These are phyloP conservation scores for Leistus spinibarbis DNA, from an alignment of 2,888 invertebrate species.

Conservation along the genomic window DNA sequence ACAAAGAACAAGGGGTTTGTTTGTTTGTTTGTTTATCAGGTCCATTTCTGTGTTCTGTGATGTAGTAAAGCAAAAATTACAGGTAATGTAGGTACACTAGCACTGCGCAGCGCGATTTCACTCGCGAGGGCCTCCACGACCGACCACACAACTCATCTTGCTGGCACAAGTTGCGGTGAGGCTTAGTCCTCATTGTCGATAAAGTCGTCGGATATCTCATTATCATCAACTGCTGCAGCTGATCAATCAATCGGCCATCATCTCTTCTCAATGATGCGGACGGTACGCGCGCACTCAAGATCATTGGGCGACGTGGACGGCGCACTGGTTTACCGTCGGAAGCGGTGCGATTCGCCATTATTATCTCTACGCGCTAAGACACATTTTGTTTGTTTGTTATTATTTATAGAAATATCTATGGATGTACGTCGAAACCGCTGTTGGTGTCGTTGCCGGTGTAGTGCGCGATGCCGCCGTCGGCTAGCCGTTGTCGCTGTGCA, in stretches of 20 bases:
- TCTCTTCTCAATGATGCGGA: not conserved
- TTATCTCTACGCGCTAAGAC: conserved; percentile 12
- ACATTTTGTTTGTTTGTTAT: conserved; percentile 16
- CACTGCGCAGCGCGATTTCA: conserved; percentile 46
- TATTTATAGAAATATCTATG: conserved; percentile 25
- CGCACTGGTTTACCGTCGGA: conserved; percentile 43
- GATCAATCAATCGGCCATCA: not conserved
- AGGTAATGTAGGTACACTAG: conserved; percentile 47
- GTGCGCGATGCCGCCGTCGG: conserved; percentile 15
- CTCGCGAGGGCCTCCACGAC: conserved; percentile 51
- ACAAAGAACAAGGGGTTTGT: conserved; percentile 13
- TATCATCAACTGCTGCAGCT: not conserved
- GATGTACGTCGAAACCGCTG: conserved; percentile 39
- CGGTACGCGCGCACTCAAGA: not conserved
- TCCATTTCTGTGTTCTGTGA: conserved; percentile 16
- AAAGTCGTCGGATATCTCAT: not conserved
- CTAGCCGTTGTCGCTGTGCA: conserved; percentile 59
- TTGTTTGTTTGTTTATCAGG: conserved; percentile 42
- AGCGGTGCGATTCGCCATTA: conserved; percentile 42
- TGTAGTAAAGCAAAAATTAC: conserved; percentile 42
- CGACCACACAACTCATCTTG: conserved; percentile 44
- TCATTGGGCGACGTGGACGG: not conserved
- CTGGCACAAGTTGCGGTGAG: not conserved
- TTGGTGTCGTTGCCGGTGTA: conserved; percentile 19
- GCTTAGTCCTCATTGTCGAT: not conserved